These are phyloP conservation scores for Sprattus sprattus DNA, from an alignment of 2,113 vertebrate genomes.

Conservation along the genomic window DNA sequence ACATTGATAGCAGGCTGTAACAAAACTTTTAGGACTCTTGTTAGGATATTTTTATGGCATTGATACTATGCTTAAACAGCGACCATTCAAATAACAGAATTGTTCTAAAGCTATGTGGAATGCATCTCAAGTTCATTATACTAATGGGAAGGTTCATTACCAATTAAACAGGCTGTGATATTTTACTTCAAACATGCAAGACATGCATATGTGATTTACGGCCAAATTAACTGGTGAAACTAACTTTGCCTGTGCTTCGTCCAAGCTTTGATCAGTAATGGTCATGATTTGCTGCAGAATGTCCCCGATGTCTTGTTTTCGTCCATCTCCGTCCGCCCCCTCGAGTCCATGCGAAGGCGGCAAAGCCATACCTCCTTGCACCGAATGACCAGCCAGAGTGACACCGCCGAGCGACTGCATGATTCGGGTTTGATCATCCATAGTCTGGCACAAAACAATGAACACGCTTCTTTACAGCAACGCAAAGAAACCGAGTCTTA, in stretches of 20 bases:
- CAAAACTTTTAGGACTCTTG: background rate
- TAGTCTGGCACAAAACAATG: constrained; percentile 73
- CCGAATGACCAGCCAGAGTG: constrained; percentile 81
- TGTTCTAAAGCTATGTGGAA: background rate
- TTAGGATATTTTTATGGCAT: background rate
- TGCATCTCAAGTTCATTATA: background rate
- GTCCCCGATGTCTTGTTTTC: constrained; percentile 89
- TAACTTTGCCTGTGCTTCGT: constrained; percentile 91
- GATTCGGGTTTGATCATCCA: constrained; percentile 87
- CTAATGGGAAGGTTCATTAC: background rate
- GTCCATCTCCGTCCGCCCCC: constrained; percentile 82
- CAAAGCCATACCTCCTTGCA: constrained; percentile 83
- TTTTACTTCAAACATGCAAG: background rate
- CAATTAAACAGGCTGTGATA: background rate
- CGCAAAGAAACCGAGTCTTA: background rate
- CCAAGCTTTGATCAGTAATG: constrained; percentile 91
- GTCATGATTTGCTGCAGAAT: constrained; percentile 92
- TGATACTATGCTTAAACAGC: background rate
- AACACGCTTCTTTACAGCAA: constrained; percentile 46
- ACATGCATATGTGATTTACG: background rate
- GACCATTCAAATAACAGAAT: background rate
- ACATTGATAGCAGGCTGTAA: background rate
- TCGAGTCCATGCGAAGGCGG: constrained; percentile 83
- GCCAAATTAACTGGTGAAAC: constrained; percentile 56
- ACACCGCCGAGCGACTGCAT: constrained; percentile 86